phyloP scores from a whole-genome alignment of 2,113 vertebrate species.

The Seriola rivoliana region DNA sequence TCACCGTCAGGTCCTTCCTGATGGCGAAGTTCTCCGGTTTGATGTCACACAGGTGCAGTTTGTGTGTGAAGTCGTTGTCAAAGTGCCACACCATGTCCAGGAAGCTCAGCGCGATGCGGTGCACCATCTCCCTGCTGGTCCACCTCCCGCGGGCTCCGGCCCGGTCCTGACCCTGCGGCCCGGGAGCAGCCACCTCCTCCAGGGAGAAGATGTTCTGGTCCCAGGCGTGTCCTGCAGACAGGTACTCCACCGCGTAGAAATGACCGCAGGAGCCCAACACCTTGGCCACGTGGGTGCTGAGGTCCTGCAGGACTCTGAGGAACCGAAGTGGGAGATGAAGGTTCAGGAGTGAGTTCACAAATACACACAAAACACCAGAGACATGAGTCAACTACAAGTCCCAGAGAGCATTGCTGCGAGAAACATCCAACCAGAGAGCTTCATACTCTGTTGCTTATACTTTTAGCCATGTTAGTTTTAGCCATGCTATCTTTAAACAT shows the following conservation, averaged over 20 bases:
- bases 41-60: conserved; percentile 95
- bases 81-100: conserved; percentile 96
- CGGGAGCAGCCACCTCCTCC: conserved; percentile 70
- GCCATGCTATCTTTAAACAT: too few species aligned
- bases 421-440: too few species aligned
- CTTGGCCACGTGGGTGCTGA: conserved; percentile 90
- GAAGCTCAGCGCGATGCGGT: conserved; percentile 94
- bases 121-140: conserved; percentile 78
- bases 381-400: too few species aligned
- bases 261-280: conserved; percentile 97
- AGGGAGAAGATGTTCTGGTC: conserved; percentile 93
- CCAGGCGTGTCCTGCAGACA: conserved; percentile 92
- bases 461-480: too few species aligned
- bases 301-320: conserved; percentile 88
- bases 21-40: conserved; percentile 98
- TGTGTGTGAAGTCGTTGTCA: conserved; percentile 93
- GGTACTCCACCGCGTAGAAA: conserved; percentile 95
- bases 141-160: conserved; percentile 24
- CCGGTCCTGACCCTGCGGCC: conserved; percentile 5
- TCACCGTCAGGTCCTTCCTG: conserved; percentile 94
- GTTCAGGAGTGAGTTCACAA: background rate
- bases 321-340: accelerated
- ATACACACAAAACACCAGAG: background rate
- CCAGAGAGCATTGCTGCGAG: too few species aligned
- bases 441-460: too few species aligned